These are phyloP conservation scores for Halictus ligatus DNA, from an alignment of 2,888 invertebrate species.

Conservation along the genomic window DNA sequence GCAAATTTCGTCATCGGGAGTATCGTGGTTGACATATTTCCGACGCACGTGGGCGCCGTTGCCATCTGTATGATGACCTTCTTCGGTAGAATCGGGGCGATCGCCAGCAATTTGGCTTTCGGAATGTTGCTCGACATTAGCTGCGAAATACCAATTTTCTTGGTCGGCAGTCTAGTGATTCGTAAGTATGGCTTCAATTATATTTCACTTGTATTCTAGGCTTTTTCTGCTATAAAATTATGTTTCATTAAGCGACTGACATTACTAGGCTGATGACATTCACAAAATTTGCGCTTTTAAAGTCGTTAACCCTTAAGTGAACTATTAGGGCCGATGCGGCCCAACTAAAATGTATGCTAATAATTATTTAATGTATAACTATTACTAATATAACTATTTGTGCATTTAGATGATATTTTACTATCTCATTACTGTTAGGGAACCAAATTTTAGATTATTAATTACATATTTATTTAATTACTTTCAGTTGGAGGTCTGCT, in stretches of 20 bases:
- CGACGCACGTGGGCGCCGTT: constrained; percentile 86
- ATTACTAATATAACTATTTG: too few relatives aligned
- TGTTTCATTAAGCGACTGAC: not conserved
- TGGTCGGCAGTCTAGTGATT: constrained; percentile 86
- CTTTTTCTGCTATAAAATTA: not conserved
- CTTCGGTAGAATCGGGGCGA: constrained; percentile 88
- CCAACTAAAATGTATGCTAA: too few relatives aligned
- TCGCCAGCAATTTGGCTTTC: constrained; percentile 88
- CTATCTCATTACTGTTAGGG: too few relatives aligned
- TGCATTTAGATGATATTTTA: too few relatives aligned
- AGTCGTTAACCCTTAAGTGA: too few relatives aligned
- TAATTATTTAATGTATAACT: too few relatives aligned
- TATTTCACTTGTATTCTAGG: not conserved
- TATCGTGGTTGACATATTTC: constrained; percentile 83
- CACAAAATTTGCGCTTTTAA: too few relatives aligned
- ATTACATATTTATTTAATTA: not conserved
- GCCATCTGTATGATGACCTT: constrained; percentile 88
- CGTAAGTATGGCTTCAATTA: constrained; percentile 82
- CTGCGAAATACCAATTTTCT: constrained; percentile 88
- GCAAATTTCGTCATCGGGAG: constrained; percentile 84
- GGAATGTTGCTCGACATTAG: constrained; percentile 88
- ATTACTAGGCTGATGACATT: too few relatives aligned
- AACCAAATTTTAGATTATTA: not conserved
- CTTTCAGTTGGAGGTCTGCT: constrained; percentile 62
- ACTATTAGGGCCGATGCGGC: too few relatives aligned